Evolutionary conservation across 1,140 invertebrate species (phyloP), one percentile per base, ranked within the genome.

Genomic region (Hyposmocoma kahamanoa): DNA sequence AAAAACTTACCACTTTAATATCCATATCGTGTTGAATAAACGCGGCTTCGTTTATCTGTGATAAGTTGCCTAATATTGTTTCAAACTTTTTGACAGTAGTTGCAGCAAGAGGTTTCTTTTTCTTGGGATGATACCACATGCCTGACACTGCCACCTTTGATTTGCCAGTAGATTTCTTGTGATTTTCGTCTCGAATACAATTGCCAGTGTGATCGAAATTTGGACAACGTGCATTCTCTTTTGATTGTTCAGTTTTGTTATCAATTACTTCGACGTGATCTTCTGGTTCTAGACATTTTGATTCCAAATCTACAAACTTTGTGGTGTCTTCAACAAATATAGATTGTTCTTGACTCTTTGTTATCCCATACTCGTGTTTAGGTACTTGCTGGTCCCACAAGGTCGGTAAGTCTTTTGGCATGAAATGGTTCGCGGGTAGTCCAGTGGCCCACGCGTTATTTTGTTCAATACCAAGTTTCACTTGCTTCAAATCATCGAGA

Each of bases 1-100:
- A 30, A 30, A n/a, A 13, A 61, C 54, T 67, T 65, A 85, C 84
- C 59, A 78, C 56, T 72, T 77, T 84, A 30, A 86, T 83, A 57
- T 87, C 84, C 80, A 85, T 81, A 50, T 84, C 83, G 30, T 80
- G 69, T 50, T 80, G 74, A 42, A 82, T 77, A 53, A 84, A 84
- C 30, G 49, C 42, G 41, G 79, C 70, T 53, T 85, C 82, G 36
- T 74, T 67, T 0, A 79, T 59, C 58, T 77, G 69, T 22, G 67
- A 82, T 32, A 87, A 53, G 53, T 68, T 72, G 21, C 47, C 53
- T 38, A 86, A 45, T 47, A 86, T 73, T 18, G 55, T 49, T 50
- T 87, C 80, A 68, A 87, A 86, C 44, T 81, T 86, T 49, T 84
- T 86, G 1, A 75, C 65, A 26, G 55, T 67, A n/a, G 42, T 51